Base-by-base conservation (phyloP, 2,113 vertebrate species). In the Crotophaga sulcirostris region DNA sequence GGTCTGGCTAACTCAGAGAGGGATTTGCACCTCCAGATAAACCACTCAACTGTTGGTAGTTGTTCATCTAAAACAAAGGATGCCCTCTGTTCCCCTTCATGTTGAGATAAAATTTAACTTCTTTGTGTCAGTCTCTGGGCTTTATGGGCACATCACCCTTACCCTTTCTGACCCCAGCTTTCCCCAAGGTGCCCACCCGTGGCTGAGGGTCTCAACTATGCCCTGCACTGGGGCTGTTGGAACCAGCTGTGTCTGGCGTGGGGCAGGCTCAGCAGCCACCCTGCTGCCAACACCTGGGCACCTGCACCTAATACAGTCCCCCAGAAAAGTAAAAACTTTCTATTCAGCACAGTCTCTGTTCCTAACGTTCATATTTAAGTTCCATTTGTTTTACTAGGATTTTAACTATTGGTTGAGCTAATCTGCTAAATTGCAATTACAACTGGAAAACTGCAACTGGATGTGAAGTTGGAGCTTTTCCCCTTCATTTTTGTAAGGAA, bases 121-220 rank as follows among this genome's bases (percentile, higher is more conserved):
- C 36, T 55, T 63, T 31, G 29, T 17, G 7, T 42, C 38, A 10
- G 64, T n/a, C 10, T 56, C 56, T 83, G 72, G 60, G 17, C 13
- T 23, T 59, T 21, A 10, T 16, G 21, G 21, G n/a, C 28, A 38
- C 16, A 21, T 6, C 2, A 4, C 13, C 36, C 16, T 26, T 33
- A 16, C 7, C 29, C 24, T 24, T 47, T 13, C 70, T 66, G 3
- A 5, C 5, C 10, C 44, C 8, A 16, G n/a, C 42, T 76, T 15
- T 67, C 44, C 44, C 34, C 3, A 6, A 4, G 9, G 28, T 5
- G 2, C 21, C 45, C 1, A 14, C 14, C 45, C 7, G 1, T 2
- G 13, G 25, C 29, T 83, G 56, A 36, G 16, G 21, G 51, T 17
- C 45, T 47, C 45, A 47, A 20, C 45, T 47, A 20, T 47, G 45